These are phyloP conservation scores for Trachelus tabidus DNA, from an alignment of 2,888 invertebrate genomes.

Conservation along the genomic window DNA sequence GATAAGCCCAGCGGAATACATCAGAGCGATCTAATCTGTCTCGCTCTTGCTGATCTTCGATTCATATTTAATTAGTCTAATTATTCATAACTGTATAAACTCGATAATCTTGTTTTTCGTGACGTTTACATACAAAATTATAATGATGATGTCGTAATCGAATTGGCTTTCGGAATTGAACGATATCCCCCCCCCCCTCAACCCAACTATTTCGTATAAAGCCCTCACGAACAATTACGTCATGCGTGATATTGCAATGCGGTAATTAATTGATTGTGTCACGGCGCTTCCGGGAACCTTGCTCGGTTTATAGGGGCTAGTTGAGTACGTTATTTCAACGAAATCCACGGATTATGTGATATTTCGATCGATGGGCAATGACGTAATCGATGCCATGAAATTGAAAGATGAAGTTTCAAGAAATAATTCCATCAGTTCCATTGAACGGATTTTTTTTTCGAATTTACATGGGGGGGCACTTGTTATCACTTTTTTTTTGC, in stretches of 20 bases:
- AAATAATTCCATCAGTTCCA: neutral
- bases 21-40: neutral
- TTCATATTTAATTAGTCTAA: neutral
- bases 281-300: slow-evolving; percentile 2
- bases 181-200: neutral
- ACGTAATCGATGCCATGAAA: neutral
- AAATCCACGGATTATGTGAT: neutral
- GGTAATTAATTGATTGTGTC: neutral
- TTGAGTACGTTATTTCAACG: neutral
- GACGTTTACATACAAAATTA: neutral
- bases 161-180: neutral
- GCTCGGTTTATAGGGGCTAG: neutral
- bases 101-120: neutral
- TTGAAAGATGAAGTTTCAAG: neutral
- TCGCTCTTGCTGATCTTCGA: neutral
- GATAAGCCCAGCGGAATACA: neutral
- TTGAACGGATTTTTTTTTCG: no score
- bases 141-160: neutral
- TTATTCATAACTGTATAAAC: neutral
- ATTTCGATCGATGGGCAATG: neutral
- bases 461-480: no score
- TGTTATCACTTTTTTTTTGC: no score
- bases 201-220: neutral
- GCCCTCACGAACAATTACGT: neutral
- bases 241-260: neutral